Base-by-base conservation (phyloP, 1,140 invertebrate species). In the Zaprionus gabonicus region DNA sequence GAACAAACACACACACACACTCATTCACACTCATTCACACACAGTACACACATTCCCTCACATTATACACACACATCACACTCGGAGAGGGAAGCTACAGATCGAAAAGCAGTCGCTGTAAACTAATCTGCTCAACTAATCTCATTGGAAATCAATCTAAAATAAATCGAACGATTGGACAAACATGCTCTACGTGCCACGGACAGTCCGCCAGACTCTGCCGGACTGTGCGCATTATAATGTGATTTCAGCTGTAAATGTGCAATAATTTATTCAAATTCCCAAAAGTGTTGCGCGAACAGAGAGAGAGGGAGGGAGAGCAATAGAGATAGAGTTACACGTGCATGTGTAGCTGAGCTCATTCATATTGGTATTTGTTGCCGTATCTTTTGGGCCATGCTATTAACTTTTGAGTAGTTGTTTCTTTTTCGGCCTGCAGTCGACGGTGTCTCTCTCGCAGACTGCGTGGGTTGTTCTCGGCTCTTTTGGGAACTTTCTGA, bases 191-290 rank as follows among this genome's bases (percentile, higher is more conserved):
- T 71, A 71, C 74, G 70, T 71, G 73, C 60, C 31, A 10, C 3
- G 31, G 31, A 34, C 31, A 34, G 9, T 34, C 31, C 31, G 31
- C 31, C 23, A 17, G 44, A 49, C 41, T 17, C 1, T 23, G 31
- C 31, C 12, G 44, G 44, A 49, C 46, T 72, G 72, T 62, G 34
- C 73, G 78, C 73, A 84, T 87, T 88, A 81, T 74, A 87, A 88
- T 87, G 81, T 88, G 84, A 83, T 83, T 81, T 78, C 57, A 78
- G 77, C 84, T 87, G 83, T 87, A 87, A 88, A 87, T 87, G 83
- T 88, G 83, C 83, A 87, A 87, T 87, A 87, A 87, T 88, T 87
- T 87, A 87, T 87, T 88, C 75, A 87, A 88, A 87, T 87, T 78
- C 83, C 83, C 83, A 75, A 87, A 87, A 78, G 83, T 78, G 83